phyloP scores from a whole-genome alignment of 92 coral and sea anemone species.

The Phenganax marumi region DNA sequence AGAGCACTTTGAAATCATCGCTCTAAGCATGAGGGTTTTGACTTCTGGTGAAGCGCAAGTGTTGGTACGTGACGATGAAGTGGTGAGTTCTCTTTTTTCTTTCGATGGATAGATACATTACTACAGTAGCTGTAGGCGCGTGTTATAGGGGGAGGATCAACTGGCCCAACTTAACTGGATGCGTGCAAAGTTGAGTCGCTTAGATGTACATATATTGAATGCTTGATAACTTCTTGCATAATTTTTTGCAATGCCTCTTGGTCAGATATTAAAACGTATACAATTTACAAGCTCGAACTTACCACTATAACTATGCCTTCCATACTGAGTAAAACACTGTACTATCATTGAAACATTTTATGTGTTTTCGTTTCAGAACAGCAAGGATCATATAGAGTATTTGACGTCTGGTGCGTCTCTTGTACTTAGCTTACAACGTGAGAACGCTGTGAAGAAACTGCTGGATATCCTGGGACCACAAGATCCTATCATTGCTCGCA shows the following conservation, averaged over 20 bases:
- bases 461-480: constrained; percentile 83
- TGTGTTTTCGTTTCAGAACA: neutral
- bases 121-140: neutral
- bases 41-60: constrained; percentile 56
- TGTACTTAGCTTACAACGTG: constrained; percentile 77
- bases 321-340: neutral
- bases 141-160: no score
- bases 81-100: constrained; percentile 34
- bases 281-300: neutral
- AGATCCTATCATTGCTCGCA: constrained; percentile 69
- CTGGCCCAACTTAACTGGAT: no score
- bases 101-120: neutral
- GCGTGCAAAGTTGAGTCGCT: no score
- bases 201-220: no score
- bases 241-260: no score
- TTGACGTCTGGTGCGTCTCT: constrained; percentile 80
- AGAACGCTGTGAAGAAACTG: constrained; percentile 87
- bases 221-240: no score
- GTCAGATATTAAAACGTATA: no score
- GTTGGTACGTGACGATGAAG: constrained; percentile 46
- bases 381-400: constrained; percentile 64
- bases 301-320: neutral
- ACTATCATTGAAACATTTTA: neutral
- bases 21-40: constrained; percentile 66
- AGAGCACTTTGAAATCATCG: constrained; percentile 74